Base-by-base conservation (phyloP, 2,888 invertebrate species). In the Drosophila cracens region DNA sequence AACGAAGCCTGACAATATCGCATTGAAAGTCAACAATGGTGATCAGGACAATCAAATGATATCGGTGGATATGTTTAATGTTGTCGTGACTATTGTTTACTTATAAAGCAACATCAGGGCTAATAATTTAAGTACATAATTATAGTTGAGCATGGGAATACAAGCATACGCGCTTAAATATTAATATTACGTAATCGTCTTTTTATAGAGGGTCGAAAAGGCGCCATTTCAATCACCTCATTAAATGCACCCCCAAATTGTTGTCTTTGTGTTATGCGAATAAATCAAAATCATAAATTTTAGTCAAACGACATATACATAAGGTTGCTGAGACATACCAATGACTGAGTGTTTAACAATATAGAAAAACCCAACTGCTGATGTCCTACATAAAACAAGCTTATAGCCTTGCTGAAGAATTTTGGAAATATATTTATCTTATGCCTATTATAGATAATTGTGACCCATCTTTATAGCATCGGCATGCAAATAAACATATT, bases 371-470 rank as follows among this genome's bases (percentile, higher is more conserved):
- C 53, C 66, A 70, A 54, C 62, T 75, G 70, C 60, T 74, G 49
- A 73, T 81, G 89, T 85, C 79, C 89, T 88, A 88, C 83, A 83
- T 76, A 81, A 77, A 83, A 86, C 89, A 71, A 76, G 79, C 74
- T 73, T 25, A 27, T 86, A 81, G 85, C 85, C 89, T 88, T 88
- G 85, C 66, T 57, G 79, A 79, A 81, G 83, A 86, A 86, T 86
- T 82, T 86, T 54, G 71, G 56, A 63, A 62, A 81, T 53, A 73
- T 70, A 70, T 88, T 56, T 81, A 74, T 79, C 72, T 76, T 54
- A 74, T 81, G 49, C 34, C 33, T 36, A 73, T 79, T 74, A 82
- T 70, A 70, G 72, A 72, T 86, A 88, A 86, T 83, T 83, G 81
- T 88, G 89, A 74, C 81, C 85, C 79, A 85, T 86, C 83, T 88